Percentiles rank a stretch among this genome's conserved stretches.
Evolutionary conservation across 64 coral and sea anemone species (phyloP).

Genomic region (Hydrozoanthus tunicans): DNA sequence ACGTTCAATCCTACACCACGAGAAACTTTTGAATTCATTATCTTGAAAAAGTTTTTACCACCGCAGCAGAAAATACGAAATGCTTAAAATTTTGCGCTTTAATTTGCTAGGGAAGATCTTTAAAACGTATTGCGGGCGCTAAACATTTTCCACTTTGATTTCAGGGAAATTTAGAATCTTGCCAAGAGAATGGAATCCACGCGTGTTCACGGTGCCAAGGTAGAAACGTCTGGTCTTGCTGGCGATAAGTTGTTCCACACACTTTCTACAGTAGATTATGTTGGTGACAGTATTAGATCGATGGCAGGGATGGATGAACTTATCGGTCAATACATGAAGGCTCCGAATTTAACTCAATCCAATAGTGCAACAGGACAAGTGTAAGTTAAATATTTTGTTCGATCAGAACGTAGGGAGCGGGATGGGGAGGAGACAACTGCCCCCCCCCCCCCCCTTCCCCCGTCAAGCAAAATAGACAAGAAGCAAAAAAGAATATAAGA

Average conservation of each 20-base stretch:
- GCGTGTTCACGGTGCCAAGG: not conserved
- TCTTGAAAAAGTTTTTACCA: too few species aligned
- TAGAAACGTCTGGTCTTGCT: not conserved
- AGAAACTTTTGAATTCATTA: too few species aligned
- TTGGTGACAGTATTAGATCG: constrained; percentile 12
- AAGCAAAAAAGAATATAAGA: too few species aligned
- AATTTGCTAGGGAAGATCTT: not conserved
- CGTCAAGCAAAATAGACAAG: too few species aligned
- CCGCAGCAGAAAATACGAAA: not conserved
- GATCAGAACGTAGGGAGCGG: not conserved
- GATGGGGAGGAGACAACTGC: too few species aligned
- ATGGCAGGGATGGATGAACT: constrained; percentile 32
- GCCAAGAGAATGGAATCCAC: constrained; percentile 19
- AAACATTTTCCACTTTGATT: not conserved
- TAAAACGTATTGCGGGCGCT: too few species aligned
- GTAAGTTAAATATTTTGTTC: constrained; percentile 5
- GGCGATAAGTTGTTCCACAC: constrained; percentile 42
- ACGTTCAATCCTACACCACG: too few species aligned
- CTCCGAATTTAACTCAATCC: not conserved
- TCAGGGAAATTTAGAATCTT: not conserved
- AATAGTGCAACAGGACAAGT: not conserved
- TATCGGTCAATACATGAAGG: constrained; percentile 27
- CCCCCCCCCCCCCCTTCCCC: too few species aligned
- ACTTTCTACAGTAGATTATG: constrained; percentile 15
- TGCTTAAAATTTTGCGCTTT: not conserved